A percentile compares a stretch with the other conserved stretches of the same genome.
These are phyloP conservation scores for Melanophora roralis DNA, from an alignment of 2,888 invertebrate genomes.

Conservation along the genomic window DNA sequence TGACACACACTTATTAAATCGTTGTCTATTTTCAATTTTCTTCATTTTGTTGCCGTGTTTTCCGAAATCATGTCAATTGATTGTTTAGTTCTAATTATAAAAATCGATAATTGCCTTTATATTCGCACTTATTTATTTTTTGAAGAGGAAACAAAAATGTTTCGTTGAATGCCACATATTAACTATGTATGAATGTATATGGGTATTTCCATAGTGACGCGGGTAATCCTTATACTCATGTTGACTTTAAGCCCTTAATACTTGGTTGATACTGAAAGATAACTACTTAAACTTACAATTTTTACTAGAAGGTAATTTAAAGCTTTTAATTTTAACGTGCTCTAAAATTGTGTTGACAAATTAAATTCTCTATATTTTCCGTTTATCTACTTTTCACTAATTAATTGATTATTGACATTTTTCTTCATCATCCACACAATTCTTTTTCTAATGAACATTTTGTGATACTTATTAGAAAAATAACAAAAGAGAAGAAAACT, in stretches of 20 bases:
- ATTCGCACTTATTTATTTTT: too few species aligned
- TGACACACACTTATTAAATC: conserved; percentile 26
- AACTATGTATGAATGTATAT: too few species aligned
- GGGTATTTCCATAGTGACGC: too few species aligned
- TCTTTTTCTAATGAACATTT: not conserved
- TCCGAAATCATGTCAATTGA: conserved; percentile 34
- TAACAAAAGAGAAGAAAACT: not conserved
- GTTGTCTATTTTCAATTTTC: conserved; percentile 11
- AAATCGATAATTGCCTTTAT: conserved; percentile 48
- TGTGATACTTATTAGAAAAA: not conserved
- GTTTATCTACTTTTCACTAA: conserved; percentile 1
- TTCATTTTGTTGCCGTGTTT: conserved; percentile 14
- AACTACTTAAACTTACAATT: too few species aligned
- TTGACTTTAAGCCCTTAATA: too few species aligned
- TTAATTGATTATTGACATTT: conserved; percentile 26
- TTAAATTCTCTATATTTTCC: conserved; percentile 13
- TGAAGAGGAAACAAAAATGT: too few species aligned
- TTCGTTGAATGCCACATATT: too few species aligned
- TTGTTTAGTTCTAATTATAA: conserved; percentile 32
- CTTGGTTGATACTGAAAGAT: too few species aligned
- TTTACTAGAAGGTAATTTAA: too few species aligned
- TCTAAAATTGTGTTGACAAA: conserved; percentile 19
- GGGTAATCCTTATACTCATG: too few species aligned
- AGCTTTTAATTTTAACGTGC: too few species aligned
- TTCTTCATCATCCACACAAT: conserved; percentile 13